Base-by-base conservation (phyloP, 2,113 vertebrate genomes). In the Syngnathus floridae region DNA sequence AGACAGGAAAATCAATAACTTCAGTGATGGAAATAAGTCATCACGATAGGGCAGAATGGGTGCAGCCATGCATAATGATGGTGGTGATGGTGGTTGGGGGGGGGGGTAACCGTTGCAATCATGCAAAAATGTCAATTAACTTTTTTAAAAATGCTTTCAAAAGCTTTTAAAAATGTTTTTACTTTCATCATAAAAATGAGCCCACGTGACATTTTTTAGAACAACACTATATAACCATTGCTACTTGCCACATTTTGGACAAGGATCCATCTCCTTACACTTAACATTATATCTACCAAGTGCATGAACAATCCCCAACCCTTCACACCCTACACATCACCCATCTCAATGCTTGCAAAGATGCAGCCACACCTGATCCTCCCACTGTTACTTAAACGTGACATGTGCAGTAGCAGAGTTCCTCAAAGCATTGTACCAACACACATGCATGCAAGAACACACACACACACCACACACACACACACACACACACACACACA, bases 131-230 rank as follows among this genome's bases (percentile, higher is more conserved):
- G 38, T 40, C 38, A 5, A 14, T 46, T 46, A 16, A 46, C 13
- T 46, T 46, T 46, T 14, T 45, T 45, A 16, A 45, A 45, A 45
- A 45, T 11, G 13, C 13, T 17, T 41, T 41, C 1, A 11, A 41
- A 41, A 41, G 8, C 8, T 8, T 41, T 41, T 41, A 38, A 6
- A 4, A 45, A 13, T 16, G 12, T 41, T 12, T 41, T 3, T 41
- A 11, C 12, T 41, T 41, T 41, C 9, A 13, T 41, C 40, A 41
- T 41, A 41, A 13, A 11, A 0, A 9, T 13, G 9, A 41, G 12
- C 40, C 9, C 83, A 88, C 87, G 82, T 83, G 48, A 19, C 1
- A 49, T 86, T 88, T 82, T 86, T 86, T 82, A 83, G 74, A 78
- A 31, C 26, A 31, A 31, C 26, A 31, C 26, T 78, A 81, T 82